Evolutionary conservation across 2,113 vertebrate genomes (phyloP), one percentile per base, ranked within the genome.

Genomic region (Corvus hawaiiensis): DNA sequence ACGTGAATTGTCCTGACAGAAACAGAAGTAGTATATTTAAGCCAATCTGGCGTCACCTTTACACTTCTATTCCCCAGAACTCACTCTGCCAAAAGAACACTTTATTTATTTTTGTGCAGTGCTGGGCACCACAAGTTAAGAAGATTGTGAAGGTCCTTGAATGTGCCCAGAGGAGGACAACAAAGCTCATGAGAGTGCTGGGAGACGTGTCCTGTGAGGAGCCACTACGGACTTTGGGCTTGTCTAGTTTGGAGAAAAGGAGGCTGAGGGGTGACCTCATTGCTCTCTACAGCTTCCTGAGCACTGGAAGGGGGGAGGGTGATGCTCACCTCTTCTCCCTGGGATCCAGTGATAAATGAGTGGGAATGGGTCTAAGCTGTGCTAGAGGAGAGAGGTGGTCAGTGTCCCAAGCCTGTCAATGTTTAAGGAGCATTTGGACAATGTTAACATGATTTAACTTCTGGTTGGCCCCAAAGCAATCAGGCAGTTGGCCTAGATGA

Each of bases 281-380:
- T 62, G 54, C 13, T 67, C 33, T 43, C 62, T 20, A 37, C 9
- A 43, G n/a, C 32, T 75, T 79, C 44, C 49, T 48, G 49, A 69
- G 10, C 26, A 46, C 0, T 0, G 30, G 5, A 79, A 23, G 20
- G 3, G 2, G 5, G 24, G 39, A 83, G 4, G 3, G 28, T 61
- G 9, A 28, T 55, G 37, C 12, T 16, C 24, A 74, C 10, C 21
- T 66, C 24, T 35, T 61, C 43, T 52, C 13, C 22, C 11, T 30
- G 41, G 26, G 11, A 51, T 51, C 28, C 61, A 30, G 16, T 22
- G 13, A 58, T 1, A 77, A 4, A 28, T 13, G 2, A 10, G 2
- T n/a, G 20, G 23, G 13, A 74, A 61, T 8, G 9, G 13, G 24
- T 56, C 19, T 78, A 59, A 78, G 44, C 18, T 69, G 55, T 3